These are phyloP conservation scores for Melieria crassipennis DNA, from an alignment of 2,888 invertebrate species.

Conservation along the genomic window DNA sequence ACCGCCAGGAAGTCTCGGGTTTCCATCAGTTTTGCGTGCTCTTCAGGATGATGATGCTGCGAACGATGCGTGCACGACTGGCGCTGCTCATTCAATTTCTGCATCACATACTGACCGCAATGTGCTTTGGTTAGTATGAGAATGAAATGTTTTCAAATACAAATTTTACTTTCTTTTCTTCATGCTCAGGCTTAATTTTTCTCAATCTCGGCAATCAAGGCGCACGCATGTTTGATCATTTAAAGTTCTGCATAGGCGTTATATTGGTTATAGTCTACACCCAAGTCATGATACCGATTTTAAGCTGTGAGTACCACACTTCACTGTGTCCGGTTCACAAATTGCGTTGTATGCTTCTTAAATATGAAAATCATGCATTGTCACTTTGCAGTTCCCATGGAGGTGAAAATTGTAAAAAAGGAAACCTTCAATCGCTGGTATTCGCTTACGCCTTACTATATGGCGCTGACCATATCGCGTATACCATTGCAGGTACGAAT, in stretches of 20 bases:
- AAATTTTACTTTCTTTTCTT: neutral
- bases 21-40: conserved; percentile 72
- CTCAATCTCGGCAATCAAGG: conserved; percentile 74
- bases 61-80: conserved; percentile 70
- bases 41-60: conserved; percentile 71
- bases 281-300: conserved; percentile 75
- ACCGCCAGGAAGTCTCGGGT: conserved; percentile 68
- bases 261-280: conserved; percentile 76
- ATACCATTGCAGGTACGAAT: conserved; percentile 68
- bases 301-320: conserved; percentile 71
- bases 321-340: neutral
- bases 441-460: conserved; percentile 72
- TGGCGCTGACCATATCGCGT: conserved; percentile 72
- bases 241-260: conserved; percentile 75
- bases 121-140: conserved; percentile 63
- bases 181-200: conserved; percentile 69
- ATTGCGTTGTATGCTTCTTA: no score
- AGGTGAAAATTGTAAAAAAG: conserved; percentile 75
- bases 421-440: conserved; percentile 79
- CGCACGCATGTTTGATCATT: conserved; percentile 74
- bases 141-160: neutral
- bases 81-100: conserved; percentile 71
- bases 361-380: no score
- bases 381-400: conserved; percentile 69
- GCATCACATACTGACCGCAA: conserved; percentile 72